Evolutionary conservation across 2,113 vertebrate species (phyloP), one percentile per base, ranked within the genome.

Genomic region (Sarotherodon lohbergeri): DNA sequence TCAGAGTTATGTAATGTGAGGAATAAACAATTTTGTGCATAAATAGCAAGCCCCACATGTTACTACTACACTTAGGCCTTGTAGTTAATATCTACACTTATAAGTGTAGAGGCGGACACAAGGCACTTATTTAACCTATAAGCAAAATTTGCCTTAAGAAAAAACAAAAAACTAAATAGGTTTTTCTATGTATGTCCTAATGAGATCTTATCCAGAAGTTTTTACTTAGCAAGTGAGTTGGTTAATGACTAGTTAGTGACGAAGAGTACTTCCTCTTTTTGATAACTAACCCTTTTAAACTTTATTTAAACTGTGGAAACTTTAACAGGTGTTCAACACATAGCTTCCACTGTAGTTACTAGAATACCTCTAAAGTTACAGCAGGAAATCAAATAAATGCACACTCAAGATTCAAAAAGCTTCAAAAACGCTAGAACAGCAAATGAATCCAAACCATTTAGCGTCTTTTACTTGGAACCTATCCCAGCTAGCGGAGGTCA

Each of bases 101-200:
- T 63, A 66, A 39, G 34, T 39, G 10, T 66, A 66, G 34, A 39
- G 0, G 4, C 2, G n/a, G 34, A 66, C 61, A 66, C 17, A 66
- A 66, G n/a, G 61, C 32, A 12, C 61, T 39, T 5, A 66, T 36
- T 66, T n/a, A 66, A 12, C 32, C 10, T n/a, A 39, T 39, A 24
- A 71, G 22, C 16, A 43, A 71, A 41, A 71, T 9, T 0, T 9
- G 7, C 14, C 12, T 71, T 43, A 0, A n/a, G 32, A 66, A 63
- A n/a, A 63, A 43, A 10, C 2, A 43, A 71, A 39, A 68, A 41
- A 24, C 3, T 0, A 71, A 71, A 71, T 5, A 46, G 39, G 66
- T 66, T 71, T 71, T 71, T 16, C 66, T 71, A 6, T 50, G 14
- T 50, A 16, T 2, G 39, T 9, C 63, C 9, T 61, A 16, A 29